phyloP scores from a whole-genome alignment of 2,113 vertebrate genomes.

The Hydropotes inermis region DNA sequence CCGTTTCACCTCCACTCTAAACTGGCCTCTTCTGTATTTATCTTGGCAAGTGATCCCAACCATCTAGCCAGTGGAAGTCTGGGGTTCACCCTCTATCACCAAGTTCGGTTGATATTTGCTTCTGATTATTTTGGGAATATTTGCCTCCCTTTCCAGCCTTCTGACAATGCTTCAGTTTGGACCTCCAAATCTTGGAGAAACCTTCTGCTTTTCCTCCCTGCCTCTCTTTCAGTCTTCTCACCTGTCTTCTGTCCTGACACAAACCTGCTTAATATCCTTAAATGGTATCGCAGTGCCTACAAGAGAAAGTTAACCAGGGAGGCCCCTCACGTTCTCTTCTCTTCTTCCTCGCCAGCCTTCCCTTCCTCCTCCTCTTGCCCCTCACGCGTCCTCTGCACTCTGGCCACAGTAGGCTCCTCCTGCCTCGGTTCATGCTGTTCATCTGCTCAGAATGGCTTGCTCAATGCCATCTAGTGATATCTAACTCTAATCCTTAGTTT shows the following conservation, averaged over 20 bases:
- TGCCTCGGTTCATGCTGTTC: not conserved
- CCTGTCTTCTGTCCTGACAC: not conserved
- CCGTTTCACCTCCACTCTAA: not conserved
- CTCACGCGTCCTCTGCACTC: not conserved
- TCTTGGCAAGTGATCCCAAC: not conserved
- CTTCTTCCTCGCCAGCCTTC: not conserved
- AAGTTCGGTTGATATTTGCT: not conserved
- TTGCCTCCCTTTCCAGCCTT: not conserved
- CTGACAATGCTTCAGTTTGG: not conserved
- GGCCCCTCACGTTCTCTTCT: not conserved
- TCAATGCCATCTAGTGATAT: not conserved
- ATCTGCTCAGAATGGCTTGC: not conserved
- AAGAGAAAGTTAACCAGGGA: not conserved
- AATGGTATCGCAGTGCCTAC: not conserved
- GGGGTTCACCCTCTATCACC: not conserved
- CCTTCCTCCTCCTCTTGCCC: not conserved
- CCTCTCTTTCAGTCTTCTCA: not conserved
- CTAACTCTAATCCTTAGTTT: not conserved
- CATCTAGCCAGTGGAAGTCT: not conserved
- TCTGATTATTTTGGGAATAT: not conserved
- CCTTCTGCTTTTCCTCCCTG: not conserved
- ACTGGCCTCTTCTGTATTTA: not conserved
- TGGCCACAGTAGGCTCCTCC: not conserved
- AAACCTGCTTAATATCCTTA: not conserved
- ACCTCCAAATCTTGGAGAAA: not conserved